Evolutionary conservation across 2,888 invertebrate genomes (phyloP).

Genomic region (Xylota sylvarum): DNA sequence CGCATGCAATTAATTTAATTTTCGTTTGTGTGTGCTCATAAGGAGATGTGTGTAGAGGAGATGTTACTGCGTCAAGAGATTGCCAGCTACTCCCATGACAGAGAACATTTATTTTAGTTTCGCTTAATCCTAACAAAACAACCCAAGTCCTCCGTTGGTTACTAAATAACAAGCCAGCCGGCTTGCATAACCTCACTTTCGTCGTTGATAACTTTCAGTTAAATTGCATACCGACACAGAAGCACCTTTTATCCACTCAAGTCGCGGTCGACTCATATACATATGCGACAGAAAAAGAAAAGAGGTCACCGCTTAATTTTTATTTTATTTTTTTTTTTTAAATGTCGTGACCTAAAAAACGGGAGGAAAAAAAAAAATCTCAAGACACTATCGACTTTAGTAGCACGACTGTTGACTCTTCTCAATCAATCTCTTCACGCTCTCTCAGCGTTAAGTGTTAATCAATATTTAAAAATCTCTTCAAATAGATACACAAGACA

Average conservation of each 20-base stretch:
- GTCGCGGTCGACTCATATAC: slow-evolving; percentile 30
- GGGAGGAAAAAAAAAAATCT: slow-evolving; percentile 11
- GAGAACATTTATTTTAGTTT: slow-evolving; percentile 33
- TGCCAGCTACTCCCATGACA: slow-evolving; percentile 22
- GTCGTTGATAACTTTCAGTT: slow-evolving; percentile 28
- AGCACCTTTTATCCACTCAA: slow-evolving; percentile 46
- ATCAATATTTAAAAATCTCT: slow-evolving; percentile 72
- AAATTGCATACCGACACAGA: slow-evolving; percentile 23
- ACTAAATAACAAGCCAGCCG: slow-evolving; percentile 5
- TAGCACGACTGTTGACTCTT: slow-evolving; percentile 44
- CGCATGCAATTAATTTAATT: slow-evolving; percentile 63
- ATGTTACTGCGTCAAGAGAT: slow-evolving; percentile 4
- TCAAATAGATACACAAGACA: slow-evolving; percentile 37
- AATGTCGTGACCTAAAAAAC: slow-evolving; percentile 71
- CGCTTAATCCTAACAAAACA: slow-evolving; percentile 21
- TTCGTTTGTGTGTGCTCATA: slow-evolving; percentile 17
- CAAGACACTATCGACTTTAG: slow-evolving; percentile 42
- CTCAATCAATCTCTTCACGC: slow-evolving; percentile 37
- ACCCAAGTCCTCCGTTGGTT: background rate
- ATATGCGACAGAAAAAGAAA: slow-evolving; percentile 1
- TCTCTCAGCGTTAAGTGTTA: slow-evolving; percentile 59
- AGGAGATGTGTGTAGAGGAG: background rate
- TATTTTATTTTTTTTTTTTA: background rate
- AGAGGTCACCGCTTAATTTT: slow-evolving; percentile 46
- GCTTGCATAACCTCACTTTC: slow-evolving; percentile 38